Percentiles rank a stretch among this genome's conserved stretches.
These are phyloP conservation scores for Deroplatys truncata DNA, from an alignment of 2,888 invertebrate species.

Conservation along the genomic window DNA sequence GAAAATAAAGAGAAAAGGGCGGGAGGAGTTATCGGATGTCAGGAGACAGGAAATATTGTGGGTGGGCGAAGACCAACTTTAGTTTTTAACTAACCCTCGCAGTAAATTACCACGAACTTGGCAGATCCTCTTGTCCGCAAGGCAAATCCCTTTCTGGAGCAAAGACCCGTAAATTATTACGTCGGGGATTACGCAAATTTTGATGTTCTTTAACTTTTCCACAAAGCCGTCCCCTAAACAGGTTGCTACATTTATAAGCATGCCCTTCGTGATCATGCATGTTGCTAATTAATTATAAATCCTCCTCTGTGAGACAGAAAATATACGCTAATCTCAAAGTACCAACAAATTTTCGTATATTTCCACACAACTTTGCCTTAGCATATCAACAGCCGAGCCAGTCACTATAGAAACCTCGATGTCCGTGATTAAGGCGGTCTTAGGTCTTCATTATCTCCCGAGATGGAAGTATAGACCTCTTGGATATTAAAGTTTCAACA, in stretches of 20 bases:
- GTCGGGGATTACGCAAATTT: background rate
- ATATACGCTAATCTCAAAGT: background rate
- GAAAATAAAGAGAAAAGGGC: background rate
- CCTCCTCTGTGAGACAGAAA: too few species aligned
- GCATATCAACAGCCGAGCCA: background rate
- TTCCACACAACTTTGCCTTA: background rate
- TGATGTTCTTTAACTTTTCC: background rate
- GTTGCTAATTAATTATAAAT: background rate
- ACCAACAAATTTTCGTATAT: background rate
- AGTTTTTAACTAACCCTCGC: background rate
- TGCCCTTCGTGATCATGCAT: background rate
- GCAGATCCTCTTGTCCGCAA: background rate
- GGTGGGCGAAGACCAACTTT: background rate
- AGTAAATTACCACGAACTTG: background rate
- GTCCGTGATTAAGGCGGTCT: too few species aligned
- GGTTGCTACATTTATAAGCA: background rate
- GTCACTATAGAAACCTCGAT: background rate
- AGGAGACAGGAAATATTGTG: background rate
- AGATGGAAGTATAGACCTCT: too few species aligned
- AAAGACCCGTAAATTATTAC: background rate
- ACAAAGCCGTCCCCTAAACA: background rate
- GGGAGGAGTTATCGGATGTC: background rate
- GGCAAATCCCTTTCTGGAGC: background rate
- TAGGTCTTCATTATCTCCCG: too few species aligned
- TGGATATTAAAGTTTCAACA: too few species aligned